Percentiles rank a stretch among this genome's conserved stretches.
Evolutionary conservation across 2,113 vertebrate genomes (phyloP).

Genomic region (Odontesthes bonariensis): DNA sequence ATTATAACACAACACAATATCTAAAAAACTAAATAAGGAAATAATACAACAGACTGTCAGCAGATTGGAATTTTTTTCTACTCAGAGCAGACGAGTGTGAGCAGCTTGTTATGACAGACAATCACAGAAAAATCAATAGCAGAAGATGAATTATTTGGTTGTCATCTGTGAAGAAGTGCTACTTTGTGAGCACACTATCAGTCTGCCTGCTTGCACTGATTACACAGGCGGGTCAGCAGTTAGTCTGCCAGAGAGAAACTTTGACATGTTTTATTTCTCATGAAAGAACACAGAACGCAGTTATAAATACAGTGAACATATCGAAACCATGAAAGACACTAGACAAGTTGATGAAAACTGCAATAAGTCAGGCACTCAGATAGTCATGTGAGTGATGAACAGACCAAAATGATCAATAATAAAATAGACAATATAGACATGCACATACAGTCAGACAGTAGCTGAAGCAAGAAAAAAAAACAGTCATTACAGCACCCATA

Average conservation of each 20-base stretch:
- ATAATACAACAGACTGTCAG: neutral
- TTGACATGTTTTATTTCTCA: slow-evolving; percentile 40
- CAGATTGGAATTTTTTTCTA: neutral
- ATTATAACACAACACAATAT: too few species aligned
- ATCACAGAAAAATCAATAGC: slow-evolving; percentile 50
- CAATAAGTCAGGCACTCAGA: neutral
- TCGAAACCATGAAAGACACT: slow-evolving; percentile 9
- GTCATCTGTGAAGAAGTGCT: slow-evolving; percentile 56
- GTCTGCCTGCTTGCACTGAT: slow-evolving; percentile 53
- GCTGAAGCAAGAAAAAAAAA: slow-evolving; percentile 13
- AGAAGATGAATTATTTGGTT: slow-evolving; percentile 50
- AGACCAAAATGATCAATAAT: neutral
- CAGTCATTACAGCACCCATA: too few species aligned
- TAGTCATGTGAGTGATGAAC: slow-evolving; percentile 14
- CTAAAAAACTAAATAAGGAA: neutral
- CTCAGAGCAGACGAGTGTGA: slow-evolving; percentile 37
- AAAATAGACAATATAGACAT: neutral
- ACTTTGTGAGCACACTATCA: slow-evolving; percentile 43
- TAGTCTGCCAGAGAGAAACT: slow-evolving; percentile 43
- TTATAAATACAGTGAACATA: neutral
- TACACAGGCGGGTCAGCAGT: slow-evolving; percentile 47
- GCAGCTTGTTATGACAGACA: slow-evolving; percentile 54
- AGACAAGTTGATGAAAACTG: neutral
- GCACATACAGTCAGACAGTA: slow-evolving; percentile 13
- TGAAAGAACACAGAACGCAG: slow-evolving; percentile 29